A percentile compares a stretch with the other conserved stretches of the same genome.
phyloP scores from a whole-genome alignment of 2,888 invertebrate genomes.

The Brachynemurus nebulosus region DNA sequence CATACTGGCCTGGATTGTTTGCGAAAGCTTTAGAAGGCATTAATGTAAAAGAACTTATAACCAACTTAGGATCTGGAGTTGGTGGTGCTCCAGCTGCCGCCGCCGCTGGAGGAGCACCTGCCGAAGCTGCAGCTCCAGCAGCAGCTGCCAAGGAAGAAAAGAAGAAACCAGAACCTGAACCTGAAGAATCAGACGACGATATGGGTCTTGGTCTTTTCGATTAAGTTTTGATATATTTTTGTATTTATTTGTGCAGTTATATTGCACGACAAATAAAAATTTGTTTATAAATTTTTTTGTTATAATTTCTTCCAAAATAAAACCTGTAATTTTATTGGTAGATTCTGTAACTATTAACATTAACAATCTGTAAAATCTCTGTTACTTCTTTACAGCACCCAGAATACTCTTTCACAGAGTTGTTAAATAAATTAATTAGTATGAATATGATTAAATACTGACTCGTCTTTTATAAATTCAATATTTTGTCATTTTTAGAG shows the following conservation, averaged over 20 bases:
- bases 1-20: constrained; percentile 98
- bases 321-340: too few relatives aligned
- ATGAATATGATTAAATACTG: too few relatives aligned
- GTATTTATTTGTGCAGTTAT: constrained; percentile 4
- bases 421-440: too few relatives aligned
- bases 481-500: too few relatives aligned
- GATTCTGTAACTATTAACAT: too few relatives aligned
- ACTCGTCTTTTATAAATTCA: too few relatives aligned
- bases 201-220: constrained; percentile 66
- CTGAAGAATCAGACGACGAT: constrained; percentile 78
- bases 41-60: constrained; percentile 85
- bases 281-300: background rate
- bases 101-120: constrained; percentile 50
- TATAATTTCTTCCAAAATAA: background rate
- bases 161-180: constrained; percentile 65
- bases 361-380: too few relatives aligned
- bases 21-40: constrained; percentile 93
- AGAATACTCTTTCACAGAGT: too few relatives aligned
- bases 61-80: constrained; percentile 83
- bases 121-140: constrained; percentile 44
- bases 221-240: background rate
- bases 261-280: constrained; percentile 3
- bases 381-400: too few relatives aligned
- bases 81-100: constrained; percentile 70
- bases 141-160: constrained; percentile 57